Percentiles rank a stretch among this genome's conserved stretches.
phyloP scores from a whole-genome alignment of 2,113 vertebrate species.

The Ptilonorhynchus violaceus region DNA sequence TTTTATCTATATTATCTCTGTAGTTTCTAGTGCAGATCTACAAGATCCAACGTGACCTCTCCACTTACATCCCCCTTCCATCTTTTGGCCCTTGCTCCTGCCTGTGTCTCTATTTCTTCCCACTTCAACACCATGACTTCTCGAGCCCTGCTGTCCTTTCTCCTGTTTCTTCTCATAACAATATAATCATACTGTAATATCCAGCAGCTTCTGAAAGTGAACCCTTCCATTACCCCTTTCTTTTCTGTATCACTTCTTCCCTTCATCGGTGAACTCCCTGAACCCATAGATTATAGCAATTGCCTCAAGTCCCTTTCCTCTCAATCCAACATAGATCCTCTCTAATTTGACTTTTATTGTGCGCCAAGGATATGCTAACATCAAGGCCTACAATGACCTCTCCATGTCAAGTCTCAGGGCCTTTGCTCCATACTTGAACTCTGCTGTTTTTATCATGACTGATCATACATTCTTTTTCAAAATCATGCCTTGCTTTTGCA shows the following conservation, averaged over 20 bases:
- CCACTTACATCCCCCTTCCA: not conserved
- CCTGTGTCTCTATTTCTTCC: not conserved
- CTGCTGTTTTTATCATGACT: constrained; percentile 32
- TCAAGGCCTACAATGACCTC: constrained; percentile 51
- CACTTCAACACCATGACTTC: constrained; percentile 1
- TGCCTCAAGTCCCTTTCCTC: not conserved
- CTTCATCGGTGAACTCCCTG: constrained; percentile 24
- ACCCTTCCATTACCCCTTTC: not conserved
- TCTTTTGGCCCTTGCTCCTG: constrained; percentile 7
- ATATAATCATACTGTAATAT: not conserved
- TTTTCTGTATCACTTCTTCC: not conserved
- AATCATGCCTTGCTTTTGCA: not conserved
- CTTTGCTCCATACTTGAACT: constrained; percentile 54
- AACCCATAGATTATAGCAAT: constrained; percentile 11
- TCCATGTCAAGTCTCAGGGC: constrained; percentile 26
- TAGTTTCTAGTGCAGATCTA: not conserved
- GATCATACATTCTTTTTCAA: constrained; percentile 22
- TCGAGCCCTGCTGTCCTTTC: not conserved
- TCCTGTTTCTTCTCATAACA: not conserved
- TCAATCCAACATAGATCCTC: not conserved
- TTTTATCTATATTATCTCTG: not conserved
- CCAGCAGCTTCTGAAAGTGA: constrained; percentile 26
- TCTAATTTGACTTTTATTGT: not conserved
- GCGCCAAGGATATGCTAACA: not conserved
- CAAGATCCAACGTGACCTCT: constrained; percentile 41